Evolutionary conservation across 2,113 vertebrate genomes (phyloP).

Genomic region (Pungitius pungitius): DNA sequence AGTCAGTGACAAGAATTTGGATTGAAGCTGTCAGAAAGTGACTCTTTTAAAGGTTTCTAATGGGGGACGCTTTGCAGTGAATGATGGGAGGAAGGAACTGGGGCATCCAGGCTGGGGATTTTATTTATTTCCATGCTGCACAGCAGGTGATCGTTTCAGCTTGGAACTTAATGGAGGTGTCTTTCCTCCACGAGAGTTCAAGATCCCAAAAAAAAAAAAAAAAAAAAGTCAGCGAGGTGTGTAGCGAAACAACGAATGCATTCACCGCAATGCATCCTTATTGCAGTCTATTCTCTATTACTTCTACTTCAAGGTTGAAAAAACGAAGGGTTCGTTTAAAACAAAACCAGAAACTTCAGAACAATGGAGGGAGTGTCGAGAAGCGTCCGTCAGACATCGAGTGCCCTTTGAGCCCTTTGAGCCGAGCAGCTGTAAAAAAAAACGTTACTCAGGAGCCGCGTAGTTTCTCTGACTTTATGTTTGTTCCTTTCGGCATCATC

Average conservation of each 20-base stretch:
- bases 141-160: slow-evolving; percentile 8
- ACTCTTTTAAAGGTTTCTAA: slow-evolving; percentile 45
- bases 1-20: slow-evolving; percentile 36
- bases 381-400: too few species aligned
- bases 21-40: slow-evolving; percentile 17
- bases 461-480: neutral
- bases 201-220: slow-evolving; percentile 22
- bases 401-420: too few species aligned
- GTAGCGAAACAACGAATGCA: slow-evolving; percentile 23
- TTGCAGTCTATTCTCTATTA: too few species aligned
- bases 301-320: slow-evolving; percentile 30
- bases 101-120: slow-evolving; percentile 6
- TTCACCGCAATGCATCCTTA: too few species aligned
- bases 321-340: slow-evolving; percentile 16
- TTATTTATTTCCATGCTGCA: neutral
- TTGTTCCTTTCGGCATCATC: neutral
- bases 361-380: neutral
- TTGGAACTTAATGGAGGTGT: slow-evolving; percentile 25
- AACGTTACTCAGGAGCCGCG: too few species aligned
- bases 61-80: slow-evolving; percentile 32
- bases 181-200: slow-evolving; percentile 31
- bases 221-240: slow-evolving; percentile 8
- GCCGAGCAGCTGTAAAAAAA: too few species aligned
- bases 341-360: neutral
- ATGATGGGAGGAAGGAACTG: neutral